Evolutionary conservation across 2,113 vertebrate species (phyloP), one percentile per base, ranked within the genome.

Genomic region (Lynx canadensis): DNA sequence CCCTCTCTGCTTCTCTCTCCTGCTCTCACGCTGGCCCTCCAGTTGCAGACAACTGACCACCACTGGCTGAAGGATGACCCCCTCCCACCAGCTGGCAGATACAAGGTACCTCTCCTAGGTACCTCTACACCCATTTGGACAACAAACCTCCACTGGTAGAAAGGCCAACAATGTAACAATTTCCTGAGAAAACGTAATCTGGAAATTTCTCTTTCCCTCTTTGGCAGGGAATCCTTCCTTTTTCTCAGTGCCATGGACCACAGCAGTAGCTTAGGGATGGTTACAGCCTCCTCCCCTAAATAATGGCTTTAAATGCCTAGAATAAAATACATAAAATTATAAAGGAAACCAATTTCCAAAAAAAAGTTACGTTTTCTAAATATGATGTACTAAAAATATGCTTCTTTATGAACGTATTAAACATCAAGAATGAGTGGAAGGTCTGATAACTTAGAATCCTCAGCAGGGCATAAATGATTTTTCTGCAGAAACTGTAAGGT

Each of bases 281-380:
- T 29, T 41, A 78, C 31, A 16, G 41, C n/a, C 3, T 87, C 57
- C 57, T 87, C 86, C 66, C 87, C n/a, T 29, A 31, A 71, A 36
- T 88, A 55, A 41, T 38, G 60, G 25, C 57, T 68, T 69, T 82
- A 91, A 94, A 91, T 83, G 18, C 38, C 69, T 69, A 82, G 69
- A 81, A 50, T 69, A 60, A 95, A 89, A 66, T 5, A 73, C 25
- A 55, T 52, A 88, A 68, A 95, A 60, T 9, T 16, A 87, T 76
- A 82, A 91, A 68, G 33, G 38, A 90, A 97, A 82, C 2, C 60
- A 41, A 71, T 4, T 33, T 23, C n/a, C 52, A 73, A 79, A 76
- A 84, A 76, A 80, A 33, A 71, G 33, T 63, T 57, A 52, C 52
- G 79, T 93, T 86, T 92, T 92, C 86, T 65, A 38, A 85, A 93